Evolutionary conservation across 1,140 invertebrate genomes (phyloP), one percentile per base, ranked within the genome.

Genomic region (Leptoteleia sp.): DNA sequence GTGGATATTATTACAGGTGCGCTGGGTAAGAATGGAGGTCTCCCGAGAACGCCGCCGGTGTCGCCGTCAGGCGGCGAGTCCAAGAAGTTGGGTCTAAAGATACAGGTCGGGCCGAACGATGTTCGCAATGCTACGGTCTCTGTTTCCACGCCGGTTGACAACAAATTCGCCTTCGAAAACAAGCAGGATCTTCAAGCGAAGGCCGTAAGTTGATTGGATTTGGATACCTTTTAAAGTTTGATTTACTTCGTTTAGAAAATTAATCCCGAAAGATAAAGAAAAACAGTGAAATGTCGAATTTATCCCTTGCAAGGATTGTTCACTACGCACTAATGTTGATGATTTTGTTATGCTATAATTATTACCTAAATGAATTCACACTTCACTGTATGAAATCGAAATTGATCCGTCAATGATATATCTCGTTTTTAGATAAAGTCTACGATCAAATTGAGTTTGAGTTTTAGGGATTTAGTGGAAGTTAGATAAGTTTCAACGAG

Each of bases 1-100:
- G 82, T 88, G 3, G 83, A 89, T 55, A 88, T 88, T 43, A 88
- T 89, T 61, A 84, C 79, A 19, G 88, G 85, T 13, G 88, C 87
- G 1, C 76, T 89, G 0, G 84, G 87, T 0, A 89, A 89, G 16
- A 75, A 64, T 22, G 86, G 85, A 3, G 87, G 83, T 0, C 33
- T 89, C 38, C 80, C 87, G 6, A 82, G 80, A 15, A 88, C 87
- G 0, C 87, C 87, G 0, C 87, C 87, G 0, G 22, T 80, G 0
- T 73, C 76, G 29, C 76, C 76, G 3, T 65, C 71, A 45, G 37
- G 8, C 7, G 35, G 19, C 0, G 79, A 81, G 1, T n/a, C 35
- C 0, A 57, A 82, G 40, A 89, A 88, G 55, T 54, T 89, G 1
- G 83, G 86, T 1, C 54, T 82, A 3, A 90, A 85, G 65, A 83